These are phyloP conservation scores for Nymphalis urticae DNA, from an alignment of 2,888 invertebrate species.

Conservation along the genomic window DNA sequence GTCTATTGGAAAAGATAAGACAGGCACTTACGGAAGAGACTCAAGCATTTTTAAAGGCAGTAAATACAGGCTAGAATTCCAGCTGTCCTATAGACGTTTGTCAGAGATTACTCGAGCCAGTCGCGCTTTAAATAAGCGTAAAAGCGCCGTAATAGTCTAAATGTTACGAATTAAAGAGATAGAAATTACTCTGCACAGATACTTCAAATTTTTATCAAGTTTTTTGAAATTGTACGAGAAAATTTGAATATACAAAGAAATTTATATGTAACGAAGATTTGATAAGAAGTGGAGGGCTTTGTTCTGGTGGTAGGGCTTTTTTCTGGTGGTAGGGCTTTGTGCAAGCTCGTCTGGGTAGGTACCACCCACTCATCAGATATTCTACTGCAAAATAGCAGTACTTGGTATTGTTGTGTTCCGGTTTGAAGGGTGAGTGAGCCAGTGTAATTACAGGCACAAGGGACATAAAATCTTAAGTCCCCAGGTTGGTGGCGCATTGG, in stretches of 20 bases:
- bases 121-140: conserved; percentile 28
- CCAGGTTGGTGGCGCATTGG: too few species aligned
- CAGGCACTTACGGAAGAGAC: conserved; percentile 26
- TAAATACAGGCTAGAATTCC: conserved; percentile 37
- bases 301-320: too few species aligned
- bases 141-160: conserved; percentile 4
- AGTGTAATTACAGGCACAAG: too few species aligned
- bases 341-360: too few species aligned
- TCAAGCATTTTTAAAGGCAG: conserved; percentile 34
- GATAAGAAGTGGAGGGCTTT: too few species aligned
- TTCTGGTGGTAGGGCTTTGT: too few species aligned
- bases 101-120: conserved; percentile 34
- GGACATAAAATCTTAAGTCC: too few species aligned
- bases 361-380: too few species aligned
- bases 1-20: conserved; percentile 28
- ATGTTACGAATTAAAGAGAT: conserved; percentile 4
- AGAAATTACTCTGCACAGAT: not conserved
- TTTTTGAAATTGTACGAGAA: not conserved
- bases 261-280: not conserved
- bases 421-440: too few species aligned
- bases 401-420: too few species aligned
- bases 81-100: conserved; percentile 37
- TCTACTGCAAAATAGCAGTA: too few species aligned
- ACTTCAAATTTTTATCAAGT: not conserved
- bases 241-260: not conserved